phyloP scores from a whole-genome alignment of 2,888 invertebrate genomes.

The Choreutis nemorana region DNA sequence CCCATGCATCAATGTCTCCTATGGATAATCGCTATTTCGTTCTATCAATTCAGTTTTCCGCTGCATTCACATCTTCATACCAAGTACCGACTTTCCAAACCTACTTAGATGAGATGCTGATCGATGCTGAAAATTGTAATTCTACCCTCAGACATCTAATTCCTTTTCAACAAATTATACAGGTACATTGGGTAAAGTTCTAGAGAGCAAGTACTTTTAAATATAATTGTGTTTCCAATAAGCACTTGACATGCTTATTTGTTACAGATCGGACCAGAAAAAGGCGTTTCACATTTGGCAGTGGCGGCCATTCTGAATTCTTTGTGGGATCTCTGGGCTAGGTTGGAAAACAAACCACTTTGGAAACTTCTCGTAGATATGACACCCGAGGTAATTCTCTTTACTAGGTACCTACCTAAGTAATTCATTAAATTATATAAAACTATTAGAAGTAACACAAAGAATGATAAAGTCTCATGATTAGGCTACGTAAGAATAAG shows the following conservation, averaged over 20 bases:
- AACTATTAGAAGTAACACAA: too few species aligned
- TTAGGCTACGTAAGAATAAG: too few species aligned
- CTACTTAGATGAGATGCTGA: too few species aligned
- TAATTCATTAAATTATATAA: too few species aligned
- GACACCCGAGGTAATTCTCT: constrained; percentile 76
- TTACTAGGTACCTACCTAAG: too few species aligned
- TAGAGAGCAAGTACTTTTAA: background rate
- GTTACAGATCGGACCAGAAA: constrained; percentile 86
- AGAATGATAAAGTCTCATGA: too few species aligned
- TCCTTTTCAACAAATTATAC: background rate
- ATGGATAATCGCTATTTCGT: too few species aligned
- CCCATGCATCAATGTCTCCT: too few species aligned
- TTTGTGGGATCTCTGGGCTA: constrained; percentile 92
- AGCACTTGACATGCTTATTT: too few species aligned
- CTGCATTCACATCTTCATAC: too few species aligned
- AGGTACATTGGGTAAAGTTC: background rate
- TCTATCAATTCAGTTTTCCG: too few species aligned
- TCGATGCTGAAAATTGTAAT: background rate
- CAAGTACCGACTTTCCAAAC: too few species aligned
- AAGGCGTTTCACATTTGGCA: constrained; percentile 88
- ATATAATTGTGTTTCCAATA: background rate
- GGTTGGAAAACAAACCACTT: constrained; percentile 82
- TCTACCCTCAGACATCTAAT: background rate
- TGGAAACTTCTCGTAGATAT: constrained; percentile 87
- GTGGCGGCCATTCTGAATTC: constrained; percentile 90